Evolutionary conservation across 1,140 invertebrate genomes (phyloP).

Genomic region (Centruroides sculpturatus): DNA sequence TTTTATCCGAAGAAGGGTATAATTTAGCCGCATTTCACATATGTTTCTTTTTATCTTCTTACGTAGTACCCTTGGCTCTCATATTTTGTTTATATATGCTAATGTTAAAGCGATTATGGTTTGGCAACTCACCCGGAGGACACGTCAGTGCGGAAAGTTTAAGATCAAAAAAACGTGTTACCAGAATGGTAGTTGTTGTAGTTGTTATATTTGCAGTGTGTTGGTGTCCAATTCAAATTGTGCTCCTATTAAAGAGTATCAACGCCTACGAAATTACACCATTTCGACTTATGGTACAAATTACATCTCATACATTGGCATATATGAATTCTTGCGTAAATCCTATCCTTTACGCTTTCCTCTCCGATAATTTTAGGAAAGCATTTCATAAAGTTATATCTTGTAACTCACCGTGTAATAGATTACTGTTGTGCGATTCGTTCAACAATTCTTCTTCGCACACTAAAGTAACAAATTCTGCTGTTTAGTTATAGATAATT

Average conservation of each 20-base stretch:
- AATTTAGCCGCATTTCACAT: constrained; percentile 26
- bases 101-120: constrained; percentile 77
- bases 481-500: no score
- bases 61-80: constrained; percentile 62
- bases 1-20: constrained; percentile 10
- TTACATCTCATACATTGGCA: constrained; percentile 70
- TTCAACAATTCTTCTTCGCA: no score
- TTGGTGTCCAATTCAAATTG: constrained; percentile 85
- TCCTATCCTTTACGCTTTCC: constrained; percentile 81
- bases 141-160: constrained; percentile 49
- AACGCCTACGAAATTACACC: constrained; percentile 46
- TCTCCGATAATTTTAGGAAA: constrained; percentile 71
- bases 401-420: constrained; percentile 10
- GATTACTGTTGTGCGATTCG: not conserved
- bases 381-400: constrained; percentile 52
- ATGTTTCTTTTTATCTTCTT: constrained; percentile 67
- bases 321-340: constrained; percentile 92
- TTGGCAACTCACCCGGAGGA: constrained; percentile 51
- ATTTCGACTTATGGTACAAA: constrained; percentile 54
- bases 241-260: constrained; percentile 60
- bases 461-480: no score
- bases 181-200: constrained; percentile 81
- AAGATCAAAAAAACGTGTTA: constrained; percentile 75
- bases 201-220: constrained; percentile 87
- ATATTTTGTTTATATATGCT: constrained; percentile 79